Conservation (phyloP, 2,888 invertebrate species). For the Lithosia quadra region DNA sequence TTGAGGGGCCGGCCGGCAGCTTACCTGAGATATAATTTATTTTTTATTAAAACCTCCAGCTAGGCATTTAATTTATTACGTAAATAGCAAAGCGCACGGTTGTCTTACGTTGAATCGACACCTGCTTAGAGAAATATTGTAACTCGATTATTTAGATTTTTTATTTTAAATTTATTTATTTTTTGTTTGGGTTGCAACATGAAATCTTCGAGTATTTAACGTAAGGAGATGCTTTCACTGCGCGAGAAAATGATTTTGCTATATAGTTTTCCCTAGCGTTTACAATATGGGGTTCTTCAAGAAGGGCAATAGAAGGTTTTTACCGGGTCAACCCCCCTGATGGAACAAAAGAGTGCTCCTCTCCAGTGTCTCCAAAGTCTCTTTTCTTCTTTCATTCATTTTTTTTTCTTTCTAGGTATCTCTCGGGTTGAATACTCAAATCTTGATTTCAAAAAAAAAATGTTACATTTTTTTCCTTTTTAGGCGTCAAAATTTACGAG, state of each 20-base stretch:
- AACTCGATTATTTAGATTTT: not conserved
- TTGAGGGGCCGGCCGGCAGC: conserved; percentile 56
- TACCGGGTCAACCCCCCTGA: too few species aligned
- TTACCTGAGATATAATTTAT: conserved; percentile 33
- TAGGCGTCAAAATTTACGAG: conserved; percentile 38
- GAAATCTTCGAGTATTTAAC: not conserved
- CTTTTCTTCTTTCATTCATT: too few species aligned
- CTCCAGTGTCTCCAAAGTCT: too few species aligned
- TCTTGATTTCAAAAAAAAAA: not conserved
- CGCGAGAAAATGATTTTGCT: not conserved
- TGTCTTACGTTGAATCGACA: conserved; percentile 23
- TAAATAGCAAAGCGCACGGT: conserved; percentile 46
- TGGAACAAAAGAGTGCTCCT: too few species aligned
- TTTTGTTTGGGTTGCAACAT: not conserved
- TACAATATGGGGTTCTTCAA: too few species aligned
- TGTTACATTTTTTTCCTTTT: not conserved
- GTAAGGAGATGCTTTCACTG: not conserved
- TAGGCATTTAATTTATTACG: conserved; percentile 43
- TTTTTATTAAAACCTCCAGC: conserved; percentile 36
- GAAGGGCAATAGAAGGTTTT: too few species aligned
- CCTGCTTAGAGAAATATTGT: not conserved
- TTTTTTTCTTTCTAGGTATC: too few species aligned
- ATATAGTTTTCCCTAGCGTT: too few species aligned
- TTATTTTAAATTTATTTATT: not conserved
- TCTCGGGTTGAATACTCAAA: not conserved